Evolutionary conservation across 2,797 vertebrate genomes (phyloP), one percentile per base, ranked within the genome.

Genomic region (Lithobates pipiens): DNA sequence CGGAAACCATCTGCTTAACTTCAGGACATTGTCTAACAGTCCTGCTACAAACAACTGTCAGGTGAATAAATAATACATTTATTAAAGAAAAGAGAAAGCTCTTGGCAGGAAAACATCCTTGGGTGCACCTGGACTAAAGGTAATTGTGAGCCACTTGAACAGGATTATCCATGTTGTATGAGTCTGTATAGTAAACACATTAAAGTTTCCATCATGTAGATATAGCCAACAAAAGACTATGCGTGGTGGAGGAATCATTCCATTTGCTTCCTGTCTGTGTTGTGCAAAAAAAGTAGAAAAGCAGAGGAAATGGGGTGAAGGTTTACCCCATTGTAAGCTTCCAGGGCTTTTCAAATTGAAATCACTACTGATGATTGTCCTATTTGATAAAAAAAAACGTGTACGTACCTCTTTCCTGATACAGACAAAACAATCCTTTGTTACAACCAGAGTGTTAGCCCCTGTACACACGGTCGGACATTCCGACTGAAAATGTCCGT

Each of bases 11-110:
- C 81, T 87, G 86, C 76, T 80, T 63, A 32, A 76, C 78, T 70
- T 81, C 9, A 32, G 57, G 46, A 46, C n/a, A 9, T n/a, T 71
- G 34, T 76, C 54, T 71, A 44, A 80, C 71, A 81, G 69, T 15
- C 13, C 15, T 77, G 34, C 54, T 46, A 50, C 57, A 68, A 74
- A 72, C 44, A 36, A 44, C 34, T 70, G 84, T 76, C 72, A 76
- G 77, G 65, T 61, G 78, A 72, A 34, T 87, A 84, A 86, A 83
- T 79, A 83, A 86, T 83, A 83, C 54, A 86, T 80, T 69, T 72
- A 83, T 79, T 74, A 83, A 67, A 84, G 76, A 80, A 87, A 9
- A 73, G 76, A 77, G 76, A 61, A 79, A 67, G n/a, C 46, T 36
- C 23, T 74, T 87, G 86, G 76, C 86, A 84, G 76, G 34, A 63